These are phyloP conservation scores for Aspiorhynchus laticeps DNA, from an alignment of 2,113 vertebrate genomes.

Conservation along the genomic window DNA sequence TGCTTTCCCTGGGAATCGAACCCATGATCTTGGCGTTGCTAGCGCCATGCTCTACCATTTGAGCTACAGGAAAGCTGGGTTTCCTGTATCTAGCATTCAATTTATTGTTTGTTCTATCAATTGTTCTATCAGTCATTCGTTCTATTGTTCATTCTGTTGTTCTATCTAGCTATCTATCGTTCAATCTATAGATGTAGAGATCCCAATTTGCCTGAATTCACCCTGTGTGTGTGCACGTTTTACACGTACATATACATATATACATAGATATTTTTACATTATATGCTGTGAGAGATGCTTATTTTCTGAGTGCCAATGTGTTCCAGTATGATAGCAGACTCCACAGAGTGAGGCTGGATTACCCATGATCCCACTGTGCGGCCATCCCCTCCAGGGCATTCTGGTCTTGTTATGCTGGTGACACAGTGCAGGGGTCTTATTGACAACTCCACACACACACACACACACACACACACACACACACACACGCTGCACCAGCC, in stretches of 20 bases:
- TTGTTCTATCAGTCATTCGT: no score
- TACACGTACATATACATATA: background rate
- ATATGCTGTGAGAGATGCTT: slow-evolving; percentile 2
- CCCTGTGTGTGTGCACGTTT: background rate
- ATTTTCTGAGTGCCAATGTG: slow-evolving; percentile 4
- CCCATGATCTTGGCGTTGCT: no score
- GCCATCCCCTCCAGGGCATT: slow-evolving; percentile 19
- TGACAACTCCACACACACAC: slow-evolving; percentile 9
- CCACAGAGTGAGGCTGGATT: slow-evolving; percentile 35
- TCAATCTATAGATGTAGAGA: background rate
- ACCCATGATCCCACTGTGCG: slow-evolving; percentile 44
- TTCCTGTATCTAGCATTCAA: no score
- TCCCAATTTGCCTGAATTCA: background rate
- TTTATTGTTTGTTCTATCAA: no score
- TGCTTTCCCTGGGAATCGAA: no score
- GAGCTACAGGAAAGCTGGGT: no score
- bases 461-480: slow-evolving; percentile 4
- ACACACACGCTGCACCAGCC: background rate
- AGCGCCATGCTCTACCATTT: no score
- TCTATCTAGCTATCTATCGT: background rate
- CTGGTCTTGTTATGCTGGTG: slow-evolving; percentile 50
- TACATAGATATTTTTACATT: background rate
- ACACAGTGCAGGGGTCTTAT: slow-evolving; percentile 38
- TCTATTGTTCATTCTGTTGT: background rate
- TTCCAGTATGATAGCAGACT: slow-evolving; percentile 4